These are phyloP conservation scores for Chaetogeoica ovagalla DNA, from an alignment of 2,888 invertebrate genomes.

Conservation along the genomic window DNA sequence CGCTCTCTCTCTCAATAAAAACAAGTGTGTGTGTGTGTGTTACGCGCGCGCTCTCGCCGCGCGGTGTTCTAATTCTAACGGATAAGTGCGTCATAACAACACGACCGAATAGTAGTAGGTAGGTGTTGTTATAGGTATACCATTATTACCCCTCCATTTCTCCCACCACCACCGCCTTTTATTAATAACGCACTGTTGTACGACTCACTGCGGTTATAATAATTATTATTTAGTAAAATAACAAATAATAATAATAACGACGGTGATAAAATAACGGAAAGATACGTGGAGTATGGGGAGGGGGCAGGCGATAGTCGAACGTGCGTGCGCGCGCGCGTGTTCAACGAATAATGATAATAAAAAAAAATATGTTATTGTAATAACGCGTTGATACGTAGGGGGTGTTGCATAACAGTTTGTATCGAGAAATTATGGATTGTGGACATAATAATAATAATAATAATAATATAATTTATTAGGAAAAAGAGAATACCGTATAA, in stretches of 20 bases:
- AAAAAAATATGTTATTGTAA: not conserved
- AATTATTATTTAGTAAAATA: too few relatives aligned
- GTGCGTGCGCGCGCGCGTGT: not conserved
- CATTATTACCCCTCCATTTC: not conserved
- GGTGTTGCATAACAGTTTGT: not conserved
- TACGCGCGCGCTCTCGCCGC: not conserved
- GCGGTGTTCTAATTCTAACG: conserved; percentile 12
- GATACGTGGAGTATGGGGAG: too few relatives aligned
- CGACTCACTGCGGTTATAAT: too few relatives aligned
- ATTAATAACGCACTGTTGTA: not conserved
- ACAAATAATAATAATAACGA: not conserved
- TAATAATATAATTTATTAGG: not conserved
- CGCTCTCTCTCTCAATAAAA: conserved; percentile 2
- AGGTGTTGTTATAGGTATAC: not conserved
- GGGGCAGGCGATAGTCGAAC: not conserved
- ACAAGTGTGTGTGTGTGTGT: conserved; percentile 2
- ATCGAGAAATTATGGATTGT: not conserved
- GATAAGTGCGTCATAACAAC: conserved; percentile 20
- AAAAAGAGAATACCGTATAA: too few relatives aligned
- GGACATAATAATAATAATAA: not conserved
- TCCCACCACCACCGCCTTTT: not conserved
- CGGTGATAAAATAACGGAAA: not conserved
- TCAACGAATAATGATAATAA: not conserved
- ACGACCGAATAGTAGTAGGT: conserved; percentile 4
- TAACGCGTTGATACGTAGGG: not conserved